Conservation (phyloP, 2,113 vertebrate species). For the Neomonachus schauinslandi region DNA sequence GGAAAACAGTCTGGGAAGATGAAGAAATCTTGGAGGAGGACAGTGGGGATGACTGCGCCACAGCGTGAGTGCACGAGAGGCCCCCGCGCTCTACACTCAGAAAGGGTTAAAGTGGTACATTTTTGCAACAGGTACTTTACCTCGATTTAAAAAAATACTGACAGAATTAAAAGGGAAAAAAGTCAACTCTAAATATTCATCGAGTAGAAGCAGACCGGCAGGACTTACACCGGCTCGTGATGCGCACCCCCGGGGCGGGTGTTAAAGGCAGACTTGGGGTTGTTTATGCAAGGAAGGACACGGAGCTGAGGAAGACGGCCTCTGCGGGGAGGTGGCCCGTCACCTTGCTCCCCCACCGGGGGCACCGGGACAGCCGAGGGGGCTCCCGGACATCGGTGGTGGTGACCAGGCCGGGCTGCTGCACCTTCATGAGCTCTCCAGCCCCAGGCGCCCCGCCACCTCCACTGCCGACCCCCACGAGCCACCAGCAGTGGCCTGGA, state of each 20-base stretch:
- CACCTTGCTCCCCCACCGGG: not conserved
- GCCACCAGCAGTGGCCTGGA: not conserved
- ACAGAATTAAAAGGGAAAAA: not conserved
- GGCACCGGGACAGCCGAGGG: too few relatives aligned
- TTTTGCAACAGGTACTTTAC: not conserved
- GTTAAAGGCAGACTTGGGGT: not conserved
- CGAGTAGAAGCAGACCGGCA: not conserved
- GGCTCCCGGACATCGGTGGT: fast-evolving
- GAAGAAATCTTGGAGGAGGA: not conserved
- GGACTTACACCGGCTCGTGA: too few relatives aligned
- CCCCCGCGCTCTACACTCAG: not conserved
- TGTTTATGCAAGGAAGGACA: not conserved
- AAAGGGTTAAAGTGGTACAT: not conserved
- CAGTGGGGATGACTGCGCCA: fast-evolving
- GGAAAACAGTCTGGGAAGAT: not conserved
- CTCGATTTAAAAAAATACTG: not conserved
- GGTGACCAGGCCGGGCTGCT: not conserved
- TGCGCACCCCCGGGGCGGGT: not conserved
- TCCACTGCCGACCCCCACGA: not conserved
- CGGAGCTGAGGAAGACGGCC: fast-evolving
- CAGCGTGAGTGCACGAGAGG: not conserved
- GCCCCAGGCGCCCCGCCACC: fast-evolving
- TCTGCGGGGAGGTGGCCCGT: fast-evolving
- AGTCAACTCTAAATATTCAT: not conserved
- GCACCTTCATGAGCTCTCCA: not conserved